Base-by-base conservation (phyloP, 2,113 vertebrate genomes). In the Lipotes vexillifer region DNA sequence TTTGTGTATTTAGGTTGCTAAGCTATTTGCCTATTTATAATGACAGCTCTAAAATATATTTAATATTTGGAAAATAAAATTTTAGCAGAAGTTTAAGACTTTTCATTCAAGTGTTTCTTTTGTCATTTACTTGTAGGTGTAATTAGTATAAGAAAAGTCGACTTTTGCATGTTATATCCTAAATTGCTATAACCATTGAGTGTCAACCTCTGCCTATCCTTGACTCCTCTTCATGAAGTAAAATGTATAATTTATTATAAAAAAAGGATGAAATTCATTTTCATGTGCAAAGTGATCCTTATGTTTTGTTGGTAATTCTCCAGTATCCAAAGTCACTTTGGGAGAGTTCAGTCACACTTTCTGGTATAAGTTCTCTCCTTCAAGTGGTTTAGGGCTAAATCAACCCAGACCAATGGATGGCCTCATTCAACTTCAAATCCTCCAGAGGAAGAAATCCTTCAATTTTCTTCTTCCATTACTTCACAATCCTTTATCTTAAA, bases 51-150 rank as follows among this genome's bases (percentile, higher is more conserved):
- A 69, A 94, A 96, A 65, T 49, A n/a, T 52, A 14, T 92, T 80
- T 93, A 96, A 31, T 90, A 83, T 66, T 82, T 94, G 3, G 5
- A 72, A 93, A 72, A 81, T 77, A 8, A 91, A 74, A 65, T 93
- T 13, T 97, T 68, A 84, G 25, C 14, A 93, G 4, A 95, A 38
- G 23, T 72, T 9, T 74, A 63, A 38, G 17, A 52, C 10, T 92
- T 96, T 93, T 86, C 21, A 83, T 25, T 15, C 36, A 93, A 44
- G 13, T 12, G 2, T 78, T 95, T 89, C 36, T 75, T 88, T 86
- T 46, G 6, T 74, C 68, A 38, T 90, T 85, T 92, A 10, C 29
- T 96, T 80, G 52, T 41, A 59, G 33, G 27, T 65, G 55, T 41
- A 69, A 74, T 44, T 74, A 61, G 20, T n/a, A 88, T 69, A 55